These are phyloP conservation scores for Hozukius guyotensis DNA, from an alignment of 2,797 vertebrate species.

Conservation along the genomic window DNA sequence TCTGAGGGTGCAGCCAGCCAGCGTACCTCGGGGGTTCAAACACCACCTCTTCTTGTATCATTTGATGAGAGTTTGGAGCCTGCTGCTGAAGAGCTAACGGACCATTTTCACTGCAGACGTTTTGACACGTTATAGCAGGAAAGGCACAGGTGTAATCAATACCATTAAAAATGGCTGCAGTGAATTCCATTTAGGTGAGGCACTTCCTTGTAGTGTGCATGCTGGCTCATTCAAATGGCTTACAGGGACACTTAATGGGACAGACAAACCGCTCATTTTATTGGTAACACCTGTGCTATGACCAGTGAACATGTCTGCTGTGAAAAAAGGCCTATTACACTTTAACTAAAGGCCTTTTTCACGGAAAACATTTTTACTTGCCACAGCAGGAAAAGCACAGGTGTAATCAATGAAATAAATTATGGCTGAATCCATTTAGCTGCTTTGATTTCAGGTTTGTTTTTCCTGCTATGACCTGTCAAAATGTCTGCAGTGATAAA, in stretches of 20 bases:
- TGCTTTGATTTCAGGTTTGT: too few species aligned
- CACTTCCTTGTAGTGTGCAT: neutral
- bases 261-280: neutral
- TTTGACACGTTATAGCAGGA: slow-evolving; percentile 3
- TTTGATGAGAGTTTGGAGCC: neutral
- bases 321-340: neutral
- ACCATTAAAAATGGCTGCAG: neutral
- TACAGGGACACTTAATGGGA: neutral
- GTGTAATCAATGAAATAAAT: neutral
- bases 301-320: neutral
- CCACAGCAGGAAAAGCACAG: neutral
- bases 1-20: slow-evolving; percentile 40
- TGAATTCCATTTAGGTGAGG: slow-evolving; percentile 1
- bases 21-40: slow-evolving; percentile 34
- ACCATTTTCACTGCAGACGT: neutral
- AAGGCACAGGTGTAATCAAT: slow-evolving; percentile 21
- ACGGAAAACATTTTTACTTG: neutral
- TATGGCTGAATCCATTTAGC: too few species aligned
- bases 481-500: too few species aligned
- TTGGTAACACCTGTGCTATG: slow-evolving; percentile 6
- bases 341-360: neutral
- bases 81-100: neutral
- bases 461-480: too few species aligned
- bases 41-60: slow-evolving; percentile 6
- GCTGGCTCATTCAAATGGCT: neutral